Percentiles rank a stretch among this genome's conserved stretches.
These are phyloP conservation scores for Athetis lepigone DNA, from an alignment of 2,888 invertebrate genomes.

Conservation along the genomic window DNA sequence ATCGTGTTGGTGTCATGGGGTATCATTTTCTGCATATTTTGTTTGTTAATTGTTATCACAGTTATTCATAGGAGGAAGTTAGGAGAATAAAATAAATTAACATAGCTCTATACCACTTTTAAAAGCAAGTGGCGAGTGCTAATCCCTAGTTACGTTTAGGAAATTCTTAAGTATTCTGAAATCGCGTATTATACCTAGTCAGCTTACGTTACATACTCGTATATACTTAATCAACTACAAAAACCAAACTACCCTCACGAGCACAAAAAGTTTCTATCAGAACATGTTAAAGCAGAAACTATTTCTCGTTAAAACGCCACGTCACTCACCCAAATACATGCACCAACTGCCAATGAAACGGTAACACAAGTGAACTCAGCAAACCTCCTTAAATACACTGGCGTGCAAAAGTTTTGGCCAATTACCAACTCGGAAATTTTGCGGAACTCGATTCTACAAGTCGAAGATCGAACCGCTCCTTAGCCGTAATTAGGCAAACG, in stretches of 20 bases:
- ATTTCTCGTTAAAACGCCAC: slow-evolving; percentile 10
- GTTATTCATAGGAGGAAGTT: too few relatives aligned
- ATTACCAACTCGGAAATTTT: slow-evolving; percentile 66
- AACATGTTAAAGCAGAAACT: slow-evolving; percentile 8
- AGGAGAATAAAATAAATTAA: too few relatives aligned
- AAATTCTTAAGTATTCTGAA: too few relatives aligned
- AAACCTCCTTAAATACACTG: slow-evolving; percentile 66
- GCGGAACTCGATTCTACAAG: slow-evolving; percentile 67
- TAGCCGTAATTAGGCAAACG: slow-evolving; percentile 64
- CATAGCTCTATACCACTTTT: too few relatives aligned
- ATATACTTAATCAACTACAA: not conserved
- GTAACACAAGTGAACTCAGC: slow-evolving; percentile 53
- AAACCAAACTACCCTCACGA: not conserved
- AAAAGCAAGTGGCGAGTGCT: too few relatives aligned
- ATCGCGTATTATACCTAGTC: too few relatives aligned
- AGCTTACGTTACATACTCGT: not conserved
- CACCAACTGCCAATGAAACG: slow-evolving; percentile 50
- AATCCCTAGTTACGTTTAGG: too few relatives aligned
- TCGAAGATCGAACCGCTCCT: slow-evolving; percentile 68
- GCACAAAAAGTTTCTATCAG: slow-evolving; percentile 21
- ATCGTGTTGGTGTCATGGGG: too few relatives aligned
- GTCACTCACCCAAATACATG: slow-evolving; percentile 50
- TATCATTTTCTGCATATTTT: too few relatives aligned
- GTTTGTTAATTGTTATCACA: too few relatives aligned
- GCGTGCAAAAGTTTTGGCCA: slow-evolving; percentile 64